Conservation (phyloP, 2,888 invertebrate genomes). For the Drosophila macrothrix region DNA sequence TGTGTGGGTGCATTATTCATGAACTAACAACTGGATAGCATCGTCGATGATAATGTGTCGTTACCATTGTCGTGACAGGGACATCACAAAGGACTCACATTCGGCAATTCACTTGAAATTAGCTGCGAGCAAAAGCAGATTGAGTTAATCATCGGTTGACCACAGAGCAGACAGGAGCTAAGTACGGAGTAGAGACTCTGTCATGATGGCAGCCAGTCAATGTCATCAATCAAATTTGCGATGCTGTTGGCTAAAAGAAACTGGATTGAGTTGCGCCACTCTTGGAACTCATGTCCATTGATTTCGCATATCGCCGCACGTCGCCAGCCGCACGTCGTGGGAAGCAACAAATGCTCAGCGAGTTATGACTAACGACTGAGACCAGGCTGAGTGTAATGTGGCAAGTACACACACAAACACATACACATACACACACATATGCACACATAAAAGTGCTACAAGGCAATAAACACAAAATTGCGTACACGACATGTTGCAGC, state of each 20-base stretch:
- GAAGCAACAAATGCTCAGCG: constrained; percentile 51
- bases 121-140: constrained; percentile 56
- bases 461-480: constrained; percentile 71
- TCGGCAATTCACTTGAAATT: constrained; percentile 57
- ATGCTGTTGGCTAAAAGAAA: constrained; percentile 35
- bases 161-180: constrained; percentile 32
- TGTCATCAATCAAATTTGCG: constrained; percentile 68
- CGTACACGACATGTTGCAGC: constrained; percentile 70
- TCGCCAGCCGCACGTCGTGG: constrained; percentile 14
- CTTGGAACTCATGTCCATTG: constrained; percentile 33
- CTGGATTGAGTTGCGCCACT: constrained; percentile 39
- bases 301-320: constrained; percentile 30
- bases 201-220: constrained; percentile 58
- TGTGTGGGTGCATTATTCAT: constrained; percentile 61
- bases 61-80: constrained; percentile 36
- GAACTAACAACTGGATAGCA: constrained; percentile 46
- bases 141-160: constrained; percentile 70
- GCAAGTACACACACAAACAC: constrained; percentile 19
- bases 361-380: constrained; percentile 45
- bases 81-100: constrained; percentile 26
- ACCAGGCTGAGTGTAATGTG: constrained; percentile 26
- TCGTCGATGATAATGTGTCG: constrained; percentile 58
- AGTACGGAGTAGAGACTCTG: constrained; percentile 8
- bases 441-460: constrained; percentile 59
- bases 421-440: neutral